phyloP scores from a whole-genome alignment of 1,140 invertebrate species.

The Conopomorpha cramerella region DNA sequence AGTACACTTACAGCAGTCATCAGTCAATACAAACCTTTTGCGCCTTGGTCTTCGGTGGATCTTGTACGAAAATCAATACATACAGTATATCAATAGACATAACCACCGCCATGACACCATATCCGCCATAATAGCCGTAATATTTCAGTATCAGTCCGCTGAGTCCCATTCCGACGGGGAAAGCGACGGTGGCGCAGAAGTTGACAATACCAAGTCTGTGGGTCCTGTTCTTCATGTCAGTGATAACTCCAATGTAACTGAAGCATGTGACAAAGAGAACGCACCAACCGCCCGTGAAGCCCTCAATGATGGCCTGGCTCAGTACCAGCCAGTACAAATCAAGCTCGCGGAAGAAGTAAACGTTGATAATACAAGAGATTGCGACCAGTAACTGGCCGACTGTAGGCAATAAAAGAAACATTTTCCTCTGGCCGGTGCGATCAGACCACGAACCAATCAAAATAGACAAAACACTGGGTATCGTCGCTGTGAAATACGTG shows the following conservation, averaged over 20 bases:
- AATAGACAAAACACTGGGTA: conserved; percentile 64
- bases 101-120: too few relatives aligned
- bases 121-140: conserved; percentile 26
- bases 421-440: conserved; percentile 37
- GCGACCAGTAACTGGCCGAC: conserved; percentile 32
- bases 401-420: conserved; percentile 48
- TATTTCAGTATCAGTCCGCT: conserved; percentile 19
- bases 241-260: conserved; percentile 50
- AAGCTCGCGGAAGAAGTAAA: conserved; percentile 38
- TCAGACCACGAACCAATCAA: conserved; percentile 59
- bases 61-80: too few relatives aligned
- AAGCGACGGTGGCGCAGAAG: conserved; percentile 28
- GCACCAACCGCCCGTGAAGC: conserved; percentile 42
- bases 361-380: conserved; percentile 39
- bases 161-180: conserved; percentile 20
- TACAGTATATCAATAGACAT: too few relatives aligned
- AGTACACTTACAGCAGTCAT: too few relatives aligned
- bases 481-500: conserved; percentile 9
- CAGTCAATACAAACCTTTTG: too few relatives aligned
- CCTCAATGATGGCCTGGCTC: conserved; percentile 39
- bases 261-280: conserved; percentile 49
- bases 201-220: conserved; percentile 51
- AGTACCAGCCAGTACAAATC: conserved; percentile 35
- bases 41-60: too few relatives aligned
- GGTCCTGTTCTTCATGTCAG: conserved; percentile 42